Conservation (phyloP, 2,888 invertebrate species). For the Spodoptera picta region DNA sequence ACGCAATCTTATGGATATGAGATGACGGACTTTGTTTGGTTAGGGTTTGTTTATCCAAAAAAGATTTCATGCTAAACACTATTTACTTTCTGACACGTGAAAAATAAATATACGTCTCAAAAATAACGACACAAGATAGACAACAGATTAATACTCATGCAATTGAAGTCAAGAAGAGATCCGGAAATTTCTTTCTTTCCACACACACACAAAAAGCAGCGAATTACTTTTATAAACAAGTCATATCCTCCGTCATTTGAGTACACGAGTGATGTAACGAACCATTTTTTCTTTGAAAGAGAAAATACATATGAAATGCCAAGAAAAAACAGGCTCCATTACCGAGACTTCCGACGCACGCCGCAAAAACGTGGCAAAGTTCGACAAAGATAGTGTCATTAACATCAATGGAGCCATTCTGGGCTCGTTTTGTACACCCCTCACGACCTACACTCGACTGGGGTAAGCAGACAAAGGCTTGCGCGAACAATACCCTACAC, state of each 20-base stretch:
- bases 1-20: slow-evolving; percentile 47
- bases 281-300: slow-evolving; percentile 25
- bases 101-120: background rate
- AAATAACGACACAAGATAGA: slow-evolving; percentile 1
- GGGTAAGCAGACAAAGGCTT: slow-evolving; percentile 51
- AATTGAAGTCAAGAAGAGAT: background rate
- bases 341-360: slow-evolving; percentile 35
- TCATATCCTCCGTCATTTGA: slow-evolving; percentile 31
- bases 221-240: slow-evolving; percentile 6
- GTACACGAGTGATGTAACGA: slow-evolving; percentile 18
- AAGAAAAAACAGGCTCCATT: slow-evolving; percentile 43
- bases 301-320: slow-evolving; percentile 28
- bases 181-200: slow-evolving; percentile 4
- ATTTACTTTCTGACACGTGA: no score
- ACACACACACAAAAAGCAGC: background rate
- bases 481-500: slow-evolving; percentile 44
- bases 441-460: slow-evolving; percentile 28
- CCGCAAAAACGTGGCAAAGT: slow-evolving; percentile 61
- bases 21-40: slow-evolving; percentile 32
- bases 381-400: slow-evolving; percentile 69
- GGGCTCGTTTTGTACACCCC: slow-evolving; percentile 41
- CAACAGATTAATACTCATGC: slow-evolving; percentile 8
- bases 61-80: background rate
- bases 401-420: slow-evolving; percentile 63
- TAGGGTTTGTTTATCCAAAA: slow-evolving; percentile 6